Evolutionary conservation across 2,113 vertebrate species (phyloP), one percentile per base, ranked within the genome.

Genomic region (Poicephalus gulielmi): DNA sequence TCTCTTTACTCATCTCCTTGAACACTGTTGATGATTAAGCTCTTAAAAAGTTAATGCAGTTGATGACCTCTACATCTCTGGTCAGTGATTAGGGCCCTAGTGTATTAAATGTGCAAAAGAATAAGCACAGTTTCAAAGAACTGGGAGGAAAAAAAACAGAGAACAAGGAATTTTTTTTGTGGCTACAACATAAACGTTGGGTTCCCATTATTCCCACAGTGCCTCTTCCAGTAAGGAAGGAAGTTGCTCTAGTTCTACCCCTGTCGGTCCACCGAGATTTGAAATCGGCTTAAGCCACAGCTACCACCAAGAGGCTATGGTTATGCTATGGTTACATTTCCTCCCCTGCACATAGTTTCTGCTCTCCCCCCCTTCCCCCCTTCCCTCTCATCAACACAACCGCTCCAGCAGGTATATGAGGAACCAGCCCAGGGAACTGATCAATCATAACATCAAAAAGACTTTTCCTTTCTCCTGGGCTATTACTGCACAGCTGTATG

Each of bases 21-120:
- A 92, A 90, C 52, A 52, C 49, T 33, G 87, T 70, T 90, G 89
- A 95, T 96, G 95, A 96, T 95, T 97, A 96, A 97, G 85, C 94
- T 95, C 75, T 86, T 95, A 92, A 91, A 94, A 91, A 86, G 78
- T 71, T 94, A 85, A 46, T 41, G 49, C 41, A 89, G 91, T 95
- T 68, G 74, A 92, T 95, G 96, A 97, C 93, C 96, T 95, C 80
- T 84, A 27, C 55, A 30, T 53, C 71, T 49, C 74, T 83, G 91
- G 91, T 82, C 93, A 91, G 86, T 28, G 57, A 91, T 95, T 78
- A 89, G 47, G 24, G 57, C 66, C 47, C 33, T 20, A 64, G 93
- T 3, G 44, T 66, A 84, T 89, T 87, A 92, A 84, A 84, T 49
- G 47, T 0, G 9, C 74, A 78, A 95, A 95, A 91, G 78, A 96